These are phyloP conservation scores for Drosophila novamexicana DNA, from an alignment of 1,140 invertebrate species.

Conservation along the genomic window DNA sequence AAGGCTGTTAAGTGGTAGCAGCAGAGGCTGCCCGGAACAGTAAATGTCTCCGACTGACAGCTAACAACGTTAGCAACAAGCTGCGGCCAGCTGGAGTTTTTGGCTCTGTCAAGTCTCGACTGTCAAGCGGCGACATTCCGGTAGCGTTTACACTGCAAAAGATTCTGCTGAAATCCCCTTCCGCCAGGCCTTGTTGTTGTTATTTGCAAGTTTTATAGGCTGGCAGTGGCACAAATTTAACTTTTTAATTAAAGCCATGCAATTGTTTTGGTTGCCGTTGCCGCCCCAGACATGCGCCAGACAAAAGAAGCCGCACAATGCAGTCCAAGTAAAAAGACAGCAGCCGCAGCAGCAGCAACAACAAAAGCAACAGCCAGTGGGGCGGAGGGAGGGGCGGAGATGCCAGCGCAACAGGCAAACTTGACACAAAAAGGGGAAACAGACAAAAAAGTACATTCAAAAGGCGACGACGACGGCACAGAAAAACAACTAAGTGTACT, in stretches of 20 bases:
- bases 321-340: constrained; percentile 13
- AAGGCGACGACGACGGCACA: constrained; percentile 20
- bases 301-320: constrained; percentile 49
- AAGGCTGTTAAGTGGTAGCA: constrained; percentile 2
- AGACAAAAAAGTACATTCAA: constrained; percentile 18
- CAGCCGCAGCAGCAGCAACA: constrained; percentile 31
- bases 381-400: background rate
- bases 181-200: background rate
- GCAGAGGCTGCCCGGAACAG: background rate
- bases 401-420: constrained; percentile 70
- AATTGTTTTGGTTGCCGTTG: constrained; percentile 54
- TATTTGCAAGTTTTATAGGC: constrained; percentile 57
- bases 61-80: constrained; percentile 44
- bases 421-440: constrained; percentile 53
- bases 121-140: constrained; percentile 21
- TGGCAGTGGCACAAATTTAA: constrained; percentile 62
- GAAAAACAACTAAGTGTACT: background rate
- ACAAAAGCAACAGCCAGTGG: constrained; percentile 26
- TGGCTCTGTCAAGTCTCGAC: constrained; percentile 18
- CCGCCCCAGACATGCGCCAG: constrained; percentile 40
- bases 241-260: constrained; percentile 75
- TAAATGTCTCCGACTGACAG: constrained; percentile 29
- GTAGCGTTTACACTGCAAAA: constrained; percentile 4
- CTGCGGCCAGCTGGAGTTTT: constrained; percentile 19
- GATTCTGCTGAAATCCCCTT: constrained; percentile 2